Conservation (phyloP, 1,140 invertebrate species). For the Sitobion miscanthi region DNA sequence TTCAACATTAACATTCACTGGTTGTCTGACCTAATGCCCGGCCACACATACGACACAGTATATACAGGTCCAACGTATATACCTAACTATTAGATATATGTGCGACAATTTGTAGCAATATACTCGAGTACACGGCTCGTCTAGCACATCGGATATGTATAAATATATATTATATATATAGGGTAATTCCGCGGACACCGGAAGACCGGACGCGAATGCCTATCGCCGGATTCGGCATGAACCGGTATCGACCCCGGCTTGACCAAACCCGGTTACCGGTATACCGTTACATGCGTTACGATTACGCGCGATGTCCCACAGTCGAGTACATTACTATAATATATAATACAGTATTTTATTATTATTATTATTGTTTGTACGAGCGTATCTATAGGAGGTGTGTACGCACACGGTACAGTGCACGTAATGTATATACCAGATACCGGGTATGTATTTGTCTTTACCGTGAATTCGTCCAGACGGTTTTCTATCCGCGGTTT, state of each 20-base stretch:
- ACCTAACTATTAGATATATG: background rate
- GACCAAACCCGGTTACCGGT: background rate
- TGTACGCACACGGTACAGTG: background rate
- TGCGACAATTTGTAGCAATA: constrained; percentile 18
- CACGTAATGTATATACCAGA: background rate
- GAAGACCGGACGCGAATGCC: constrained; percentile 27
- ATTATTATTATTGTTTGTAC: background rate
- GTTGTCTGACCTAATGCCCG: constrained; percentile 28
- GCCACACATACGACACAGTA: background rate
- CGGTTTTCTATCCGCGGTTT: background rate
- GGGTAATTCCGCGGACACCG: constrained; percentile 8
- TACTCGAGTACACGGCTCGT: background rate
- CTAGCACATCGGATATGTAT: constrained; percentile 11
- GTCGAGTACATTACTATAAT: background rate
- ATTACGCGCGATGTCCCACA: background rate
- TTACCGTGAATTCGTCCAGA: background rate
- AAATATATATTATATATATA: constrained; percentile 8
- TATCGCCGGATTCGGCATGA: background rate
- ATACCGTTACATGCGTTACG: constrained; percentile 15
- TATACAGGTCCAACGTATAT: background rate
- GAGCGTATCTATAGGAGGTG: background rate
- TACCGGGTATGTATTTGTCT: background rate
- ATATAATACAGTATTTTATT: background rate
- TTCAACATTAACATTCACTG: background rate
- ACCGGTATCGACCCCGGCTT: background rate